Conservation (phyloP, 2,888 invertebrate species). For the Pristionchus exspectatus region DNA sequence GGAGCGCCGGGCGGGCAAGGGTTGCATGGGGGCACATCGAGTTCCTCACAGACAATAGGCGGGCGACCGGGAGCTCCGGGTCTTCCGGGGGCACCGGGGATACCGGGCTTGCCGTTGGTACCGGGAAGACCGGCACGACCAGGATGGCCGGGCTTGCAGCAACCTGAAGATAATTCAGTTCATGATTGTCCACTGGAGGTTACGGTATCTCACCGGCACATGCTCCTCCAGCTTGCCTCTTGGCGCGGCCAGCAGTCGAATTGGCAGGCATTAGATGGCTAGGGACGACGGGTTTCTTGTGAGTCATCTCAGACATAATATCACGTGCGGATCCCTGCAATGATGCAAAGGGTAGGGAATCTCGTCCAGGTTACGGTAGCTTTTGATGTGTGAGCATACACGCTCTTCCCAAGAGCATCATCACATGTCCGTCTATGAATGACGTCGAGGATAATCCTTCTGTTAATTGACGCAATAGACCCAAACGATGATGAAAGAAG, state of each 20-base stretch:
- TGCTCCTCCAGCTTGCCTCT: slow-evolving; percentile 71
- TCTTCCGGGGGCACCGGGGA: slow-evolving; percentile 73
- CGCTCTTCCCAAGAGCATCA: not conserved
- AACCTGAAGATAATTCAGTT: slow-evolving; percentile 57
- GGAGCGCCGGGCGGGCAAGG: slow-evolving; percentile 77
- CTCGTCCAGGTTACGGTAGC: not conserved
- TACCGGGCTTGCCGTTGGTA: slow-evolving; percentile 71
- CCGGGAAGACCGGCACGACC: slow-evolving; percentile 75
- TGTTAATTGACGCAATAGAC: not conserved
- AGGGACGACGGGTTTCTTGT: slow-evolving; percentile 67
- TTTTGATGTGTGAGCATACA: not conserved
- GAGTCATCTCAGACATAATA: slow-evolving; percentile 77
- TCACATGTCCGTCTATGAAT: not conserved
- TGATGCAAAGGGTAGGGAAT: too few species aligned
- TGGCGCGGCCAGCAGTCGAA: slow-evolving; percentile 64
- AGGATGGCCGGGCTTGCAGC: slow-evolving; percentile 77
- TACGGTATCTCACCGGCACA: slow-evolving; percentile 65
- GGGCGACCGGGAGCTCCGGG: slow-evolving; percentile 73
- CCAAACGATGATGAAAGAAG: not conserved
- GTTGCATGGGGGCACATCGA: slow-evolving; percentile 78
- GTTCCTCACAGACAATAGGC: slow-evolving; percentile 78
- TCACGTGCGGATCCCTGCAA: slow-evolving; percentile 75
- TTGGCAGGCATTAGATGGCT: slow-evolving; percentile 65
- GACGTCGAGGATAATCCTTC: not conserved
- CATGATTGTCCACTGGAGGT: not conserved